phyloP scores from a whole-genome alignment of 2,113 vertebrate species.

The Takifugu bimaculatus region DNA sequence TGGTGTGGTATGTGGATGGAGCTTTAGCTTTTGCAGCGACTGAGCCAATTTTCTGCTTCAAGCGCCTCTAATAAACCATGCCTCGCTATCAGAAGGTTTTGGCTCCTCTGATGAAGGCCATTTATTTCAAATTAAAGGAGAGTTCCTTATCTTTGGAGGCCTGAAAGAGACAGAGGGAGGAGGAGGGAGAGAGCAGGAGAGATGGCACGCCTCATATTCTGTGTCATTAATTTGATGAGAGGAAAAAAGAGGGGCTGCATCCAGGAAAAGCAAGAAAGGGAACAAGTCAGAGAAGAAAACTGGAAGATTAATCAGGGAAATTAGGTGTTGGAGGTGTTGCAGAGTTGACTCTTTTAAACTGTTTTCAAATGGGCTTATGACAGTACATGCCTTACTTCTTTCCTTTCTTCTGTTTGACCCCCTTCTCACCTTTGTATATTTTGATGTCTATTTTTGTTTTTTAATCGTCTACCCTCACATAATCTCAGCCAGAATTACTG shows the following conservation, averaged over 20 bases:
- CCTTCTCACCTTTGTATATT: not conserved
- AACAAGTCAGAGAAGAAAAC: conserved; percentile 20
- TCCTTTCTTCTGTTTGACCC: conserved; percentile 10
- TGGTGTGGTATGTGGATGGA: conserved; percentile 58
- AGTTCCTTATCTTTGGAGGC: conserved; percentile 72
- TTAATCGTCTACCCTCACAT: conserved; percentile 8
- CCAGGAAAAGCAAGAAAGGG: not conserved
- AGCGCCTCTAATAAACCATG: conserved; percentile 74
- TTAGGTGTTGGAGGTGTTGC: conserved; percentile 23
- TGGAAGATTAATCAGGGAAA: conserved; percentile 23
- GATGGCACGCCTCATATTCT: conserved; percentile 40
- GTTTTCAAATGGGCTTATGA: conserved; percentile 44
- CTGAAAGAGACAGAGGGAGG: conserved; percentile 23
- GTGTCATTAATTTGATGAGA: conserved; percentile 41
- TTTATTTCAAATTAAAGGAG: conserved; percentile 79
- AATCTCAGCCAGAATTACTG: conserved; percentile 24
- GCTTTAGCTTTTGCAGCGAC: conserved; percentile 59
- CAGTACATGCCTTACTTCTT: conserved; percentile 32
- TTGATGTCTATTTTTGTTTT: not conserved
- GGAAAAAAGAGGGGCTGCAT: not conserved
- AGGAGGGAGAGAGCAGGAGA: conserved; percentile 42
- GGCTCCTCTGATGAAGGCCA: conserved; percentile 71
- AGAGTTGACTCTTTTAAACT: conserved; percentile 37
- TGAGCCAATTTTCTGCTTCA: conserved; percentile 77
- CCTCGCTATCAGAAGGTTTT: conserved; percentile 62